Conservation (phyloP, 2,797 vertebrate species). For the Thunnus albacares region DNA sequence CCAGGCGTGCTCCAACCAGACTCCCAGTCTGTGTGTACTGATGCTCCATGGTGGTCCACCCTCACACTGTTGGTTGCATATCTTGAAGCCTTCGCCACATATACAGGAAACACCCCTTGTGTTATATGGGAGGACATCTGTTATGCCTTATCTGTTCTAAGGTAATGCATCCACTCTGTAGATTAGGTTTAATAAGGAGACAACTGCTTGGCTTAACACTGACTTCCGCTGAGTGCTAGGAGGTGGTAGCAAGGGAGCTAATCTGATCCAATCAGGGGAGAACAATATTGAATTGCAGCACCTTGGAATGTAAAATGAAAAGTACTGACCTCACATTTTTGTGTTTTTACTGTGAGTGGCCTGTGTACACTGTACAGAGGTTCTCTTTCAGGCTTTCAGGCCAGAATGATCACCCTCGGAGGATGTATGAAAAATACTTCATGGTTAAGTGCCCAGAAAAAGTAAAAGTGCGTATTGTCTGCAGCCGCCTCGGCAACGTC, state of each 20-base stretch:
- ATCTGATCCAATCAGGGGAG: conserved; percentile 41
- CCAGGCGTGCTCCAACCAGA: conserved; percentile 63
- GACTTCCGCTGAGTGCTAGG: conserved; percentile 45
- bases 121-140: conserved; percentile 59
- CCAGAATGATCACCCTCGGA: conserved; percentile 36
- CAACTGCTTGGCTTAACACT: conserved; percentile 38
- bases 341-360: conserved; percentile 42
- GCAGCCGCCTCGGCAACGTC: conserved; percentile 34
- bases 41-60: conserved; percentile 77
- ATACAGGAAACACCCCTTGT: conserved; percentile 51
- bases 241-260: conserved; percentile 49
- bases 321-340: conserved; percentile 40
- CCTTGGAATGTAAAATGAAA: conserved; percentile 55
- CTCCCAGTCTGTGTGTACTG: conserved; percentile 67
- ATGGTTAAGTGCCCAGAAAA: conserved; percentile 52
- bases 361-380: conserved; percentile 24
- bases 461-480: conserved; percentile 51
- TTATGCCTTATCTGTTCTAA: conserved; percentile 53
- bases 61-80: conserved; percentile 66
- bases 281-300: conserved; percentile 49
- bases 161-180: conserved; percentile 44
- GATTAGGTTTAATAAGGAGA: conserved; percentile 55
- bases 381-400: conserved; percentile 39
- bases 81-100: conserved; percentile 61
- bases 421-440: conserved; percentile 50